Evolutionary conservation across 2,797 vertebrate genomes (phyloP).

Genomic region (Onychomys leucogaster): DNA sequence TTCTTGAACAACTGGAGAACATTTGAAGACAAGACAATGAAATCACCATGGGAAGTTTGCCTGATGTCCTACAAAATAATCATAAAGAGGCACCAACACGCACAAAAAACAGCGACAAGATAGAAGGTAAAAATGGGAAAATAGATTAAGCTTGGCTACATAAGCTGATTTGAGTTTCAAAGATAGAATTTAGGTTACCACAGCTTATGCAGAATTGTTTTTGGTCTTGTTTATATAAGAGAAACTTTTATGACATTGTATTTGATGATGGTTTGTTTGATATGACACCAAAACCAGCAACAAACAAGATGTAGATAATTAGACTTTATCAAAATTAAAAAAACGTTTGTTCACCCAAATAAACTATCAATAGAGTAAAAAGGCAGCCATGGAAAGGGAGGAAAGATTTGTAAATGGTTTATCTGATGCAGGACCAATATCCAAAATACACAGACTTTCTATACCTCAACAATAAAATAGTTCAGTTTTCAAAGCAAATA

Average conservation of each 20-base stretch:
- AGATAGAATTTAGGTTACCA: not conserved
- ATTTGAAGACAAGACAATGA: not conserved
- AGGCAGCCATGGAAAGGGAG: not conserved
- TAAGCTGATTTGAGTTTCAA: conserved; percentile 21
- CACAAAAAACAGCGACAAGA: not conserved
- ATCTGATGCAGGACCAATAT: conserved; percentile 27
- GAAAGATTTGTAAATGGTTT: not conserved
- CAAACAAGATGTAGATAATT: not conserved
- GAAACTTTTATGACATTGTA: conserved; percentile 1
- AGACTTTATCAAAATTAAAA: conserved; percentile 36
- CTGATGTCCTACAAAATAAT: not conserved
- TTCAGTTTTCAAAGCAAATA: not conserved
- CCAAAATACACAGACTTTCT: conserved; percentile 14
- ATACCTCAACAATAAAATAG: not conserved
- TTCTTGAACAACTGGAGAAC: not conserved
- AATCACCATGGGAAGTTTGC: not conserved
- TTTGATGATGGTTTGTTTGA: not conserved
- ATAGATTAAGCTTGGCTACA: not conserved
- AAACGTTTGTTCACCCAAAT: not conserved
- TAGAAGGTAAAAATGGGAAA: not conserved
- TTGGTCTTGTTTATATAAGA: not conserved
- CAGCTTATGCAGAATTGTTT: not conserved
- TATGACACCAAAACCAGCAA: not conserved
- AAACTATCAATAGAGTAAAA: conserved; percentile 6
- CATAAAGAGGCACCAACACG: not conserved